Conservation (phyloP, 2,888 invertebrate species). For the Gymnocheta viridis region DNA sequence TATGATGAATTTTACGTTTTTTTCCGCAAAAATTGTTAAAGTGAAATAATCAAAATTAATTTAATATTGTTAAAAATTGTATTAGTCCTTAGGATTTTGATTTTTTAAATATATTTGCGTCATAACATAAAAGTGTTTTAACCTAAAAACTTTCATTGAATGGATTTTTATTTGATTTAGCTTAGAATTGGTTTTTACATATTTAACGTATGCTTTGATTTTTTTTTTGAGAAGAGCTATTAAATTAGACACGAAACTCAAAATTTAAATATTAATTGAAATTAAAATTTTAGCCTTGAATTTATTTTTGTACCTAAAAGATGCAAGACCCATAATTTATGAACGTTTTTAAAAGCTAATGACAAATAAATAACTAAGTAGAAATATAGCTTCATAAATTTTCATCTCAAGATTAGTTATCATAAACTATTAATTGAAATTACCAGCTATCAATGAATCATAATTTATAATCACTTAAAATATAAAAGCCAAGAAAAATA, state of each 20-base stretch:
- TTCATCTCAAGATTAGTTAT: slow-evolving; percentile 41
- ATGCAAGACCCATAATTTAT: slow-evolving; percentile 3
- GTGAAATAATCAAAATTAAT: not conserved
- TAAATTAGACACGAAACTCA: too few relatives aligned
- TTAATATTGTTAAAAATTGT: not conserved
- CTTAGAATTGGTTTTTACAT: too few relatives aligned
- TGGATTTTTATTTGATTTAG: too few relatives aligned
- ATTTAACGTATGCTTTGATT: too few relatives aligned
- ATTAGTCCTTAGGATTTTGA: too few relatives aligned
- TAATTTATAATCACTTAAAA: slow-evolving; percentile 41
- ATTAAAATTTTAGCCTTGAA: too few relatives aligned
- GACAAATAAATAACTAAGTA: not conserved
- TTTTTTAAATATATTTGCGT: too few relatives aligned
- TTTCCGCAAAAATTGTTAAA: not conserved
- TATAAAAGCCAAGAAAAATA: not conserved
- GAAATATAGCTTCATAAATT: slow-evolving; percentile 12
- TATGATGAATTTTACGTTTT: not conserved
- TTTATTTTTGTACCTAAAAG: not conserved
- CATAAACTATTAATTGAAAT: slow-evolving; percentile 49
- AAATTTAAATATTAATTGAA: too few relatives aligned
- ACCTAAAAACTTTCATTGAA: too few relatives aligned
- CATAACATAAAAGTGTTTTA: too few relatives aligned
- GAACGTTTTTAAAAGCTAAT: slow-evolving; percentile 11
- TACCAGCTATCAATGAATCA: slow-evolving; percentile 52
- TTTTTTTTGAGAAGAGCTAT: too few relatives aligned